These are phyloP conservation scores for Fragum whitleyi DNA, from an alignment of 2,888 invertebrate species.

Conservation along the genomic window DNA sequence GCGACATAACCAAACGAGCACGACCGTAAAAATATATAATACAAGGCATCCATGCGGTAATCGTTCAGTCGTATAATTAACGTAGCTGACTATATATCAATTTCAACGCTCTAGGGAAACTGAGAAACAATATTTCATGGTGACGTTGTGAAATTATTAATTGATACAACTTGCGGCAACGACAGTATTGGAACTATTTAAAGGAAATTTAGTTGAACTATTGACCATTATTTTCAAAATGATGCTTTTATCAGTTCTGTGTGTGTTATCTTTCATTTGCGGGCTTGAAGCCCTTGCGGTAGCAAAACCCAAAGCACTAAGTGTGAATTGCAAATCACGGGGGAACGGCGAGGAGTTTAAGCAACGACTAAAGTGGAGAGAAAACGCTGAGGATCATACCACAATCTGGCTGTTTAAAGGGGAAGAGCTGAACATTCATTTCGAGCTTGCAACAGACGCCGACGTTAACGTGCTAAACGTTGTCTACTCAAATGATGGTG, in stretches of 20 bases:
- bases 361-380: slow-evolving; percentile 48
- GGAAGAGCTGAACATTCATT: slow-evolving; percentile 61
- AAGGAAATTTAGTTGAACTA: too few relatives aligned
- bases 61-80: neutral
- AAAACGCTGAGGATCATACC: slow-evolving; percentile 57
- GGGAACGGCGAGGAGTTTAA: slow-evolving; percentile 50
- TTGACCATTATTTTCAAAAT: neutral
- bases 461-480: slow-evolving; percentile 56
- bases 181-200: too few relatives aligned
- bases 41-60: neutral
- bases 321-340: slow-evolving; percentile 51
- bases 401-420: slow-evolving; percentile 65
- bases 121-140: neutral
- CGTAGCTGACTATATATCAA: neutral
- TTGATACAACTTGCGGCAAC: too few relatives aligned
- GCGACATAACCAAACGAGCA: neutral
- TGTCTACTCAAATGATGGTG: slow-evolving; percentile 66
- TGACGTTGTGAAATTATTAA: neutral
- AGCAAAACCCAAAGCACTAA: slow-evolving; percentile 49
- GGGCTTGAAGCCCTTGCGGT: neutral
- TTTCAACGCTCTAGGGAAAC: neutral
- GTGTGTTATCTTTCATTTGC: neutral
- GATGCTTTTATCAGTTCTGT: neutral
- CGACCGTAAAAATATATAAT: neutral
- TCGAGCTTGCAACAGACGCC: slow-evolving; percentile 40